Evolutionary conservation across 1,140 invertebrate genomes (phyloP).

Genomic region (Eumaeus atala): DNA sequence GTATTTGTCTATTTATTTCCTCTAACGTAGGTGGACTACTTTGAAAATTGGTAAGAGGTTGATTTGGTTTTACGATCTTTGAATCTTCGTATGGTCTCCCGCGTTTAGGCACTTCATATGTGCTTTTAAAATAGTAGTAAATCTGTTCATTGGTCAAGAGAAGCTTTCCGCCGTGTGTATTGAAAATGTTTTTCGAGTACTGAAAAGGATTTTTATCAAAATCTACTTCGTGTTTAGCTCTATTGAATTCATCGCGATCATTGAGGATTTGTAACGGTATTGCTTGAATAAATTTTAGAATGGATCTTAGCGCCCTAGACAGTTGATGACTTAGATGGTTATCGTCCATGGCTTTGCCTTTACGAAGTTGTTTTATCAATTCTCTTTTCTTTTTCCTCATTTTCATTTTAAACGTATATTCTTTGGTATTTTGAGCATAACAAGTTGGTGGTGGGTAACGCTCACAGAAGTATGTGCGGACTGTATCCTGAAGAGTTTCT

Average conservation of each 20-base stretch:
- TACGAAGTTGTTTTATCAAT: constrained; percentile 1
- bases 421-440: too few relatives aligned
- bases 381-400: background rate
- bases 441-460: too few relatives aligned
- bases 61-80: background rate
- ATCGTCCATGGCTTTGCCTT: background rate
- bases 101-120: constrained; percentile 4
- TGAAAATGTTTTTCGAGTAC: constrained; percentile 10
- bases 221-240: constrained; percentile 1
- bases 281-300: background rate
- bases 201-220: constrained; percentile 9
- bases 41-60: background rate
- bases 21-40: too few relatives aligned
- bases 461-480: too few relatives aligned
- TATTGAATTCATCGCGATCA: background rate
- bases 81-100: constrained; percentile 1
- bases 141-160: background rate
- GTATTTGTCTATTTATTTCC: too few relatives aligned
- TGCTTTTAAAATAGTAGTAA: constrained; percentile 5
- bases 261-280: background rate
- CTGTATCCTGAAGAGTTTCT: too few relatives aligned
- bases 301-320: background rate
- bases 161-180: constrained; percentile 1
- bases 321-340: constrained; percentile 3
- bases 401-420: background rate